Evolutionary conservation across 2,888 invertebrate species (phyloP).

Genomic region (Strigamia transsilvanica): DNA sequence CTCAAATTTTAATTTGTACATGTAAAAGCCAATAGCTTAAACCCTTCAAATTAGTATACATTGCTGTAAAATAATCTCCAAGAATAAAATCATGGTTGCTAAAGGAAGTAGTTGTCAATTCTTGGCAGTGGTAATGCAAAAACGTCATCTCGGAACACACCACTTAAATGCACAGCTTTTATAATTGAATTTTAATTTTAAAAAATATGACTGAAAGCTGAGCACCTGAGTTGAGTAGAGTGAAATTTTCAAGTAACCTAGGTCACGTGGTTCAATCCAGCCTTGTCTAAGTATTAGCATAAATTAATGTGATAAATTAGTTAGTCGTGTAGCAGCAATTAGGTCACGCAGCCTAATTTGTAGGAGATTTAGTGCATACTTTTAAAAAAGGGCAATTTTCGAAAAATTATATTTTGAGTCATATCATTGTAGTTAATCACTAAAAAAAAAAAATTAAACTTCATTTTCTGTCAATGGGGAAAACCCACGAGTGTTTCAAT

Average conservation of each 20-base stretch:
- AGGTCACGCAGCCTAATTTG: too few relatives aligned
- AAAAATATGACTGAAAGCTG: slow-evolving; percentile 25
- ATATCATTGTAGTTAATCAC: background rate
- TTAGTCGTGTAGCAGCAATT: too few relatives aligned
- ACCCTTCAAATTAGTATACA: slow-evolving; percentile 20
- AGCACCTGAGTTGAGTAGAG: slow-evolving; percentile 20
- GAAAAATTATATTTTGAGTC: background rate
- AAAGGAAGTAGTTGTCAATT: background rate
- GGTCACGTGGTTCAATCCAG: background rate
- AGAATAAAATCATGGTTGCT: background rate
- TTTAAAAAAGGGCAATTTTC: too few relatives aligned
- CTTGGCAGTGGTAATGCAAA: background rate
- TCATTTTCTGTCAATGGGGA: background rate
- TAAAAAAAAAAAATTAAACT: background rate
- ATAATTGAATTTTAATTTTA: background rate
- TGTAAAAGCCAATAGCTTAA: background rate
- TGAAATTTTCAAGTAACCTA: background rate
- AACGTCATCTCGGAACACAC: background rate
- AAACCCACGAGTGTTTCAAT: too few relatives aligned
- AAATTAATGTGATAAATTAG: background rate
- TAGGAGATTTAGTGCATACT: too few relatives aligned
- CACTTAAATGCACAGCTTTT: background rate
- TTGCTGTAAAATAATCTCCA: background rate
- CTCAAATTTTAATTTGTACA: background rate
- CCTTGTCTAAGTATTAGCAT: background rate